Percentiles rank a stretch among this genome's conserved stretches.
Evolutionary conservation across 2,888 invertebrate genomes (phyloP).

Genomic region (Drosophila tripunctata): DNA sequence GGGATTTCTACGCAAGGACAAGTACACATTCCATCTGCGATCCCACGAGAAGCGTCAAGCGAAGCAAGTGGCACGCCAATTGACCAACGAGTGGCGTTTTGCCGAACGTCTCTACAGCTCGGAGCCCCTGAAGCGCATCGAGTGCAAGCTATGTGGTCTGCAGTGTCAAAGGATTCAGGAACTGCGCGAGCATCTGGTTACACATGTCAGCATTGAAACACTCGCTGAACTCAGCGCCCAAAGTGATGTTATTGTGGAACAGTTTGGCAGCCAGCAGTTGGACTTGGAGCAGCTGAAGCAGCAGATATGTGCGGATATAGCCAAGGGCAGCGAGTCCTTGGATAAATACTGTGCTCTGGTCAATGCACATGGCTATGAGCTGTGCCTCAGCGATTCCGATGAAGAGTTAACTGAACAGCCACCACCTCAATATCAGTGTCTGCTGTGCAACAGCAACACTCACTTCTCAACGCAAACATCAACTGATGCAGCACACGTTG

Average conservation of each 20-base stretch:
- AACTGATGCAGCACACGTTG: constrained; percentile 73
- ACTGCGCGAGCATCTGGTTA: constrained; percentile 72
- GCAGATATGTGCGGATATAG: constrained; percentile 66
- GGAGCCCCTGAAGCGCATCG: constrained; percentile 60
- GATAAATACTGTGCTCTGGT: constrained; percentile 77
- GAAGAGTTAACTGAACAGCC: constrained; percentile 58
- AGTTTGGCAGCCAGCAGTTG: constrained; percentile 32
- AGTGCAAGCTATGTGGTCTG: constrained; percentile 81
- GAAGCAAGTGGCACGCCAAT: constrained; percentile 26
- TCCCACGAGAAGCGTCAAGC: constrained; percentile 55
- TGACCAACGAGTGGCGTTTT: constrained; percentile 69
- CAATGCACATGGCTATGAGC: constrained; percentile 81
- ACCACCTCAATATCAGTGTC: constrained; percentile 69
- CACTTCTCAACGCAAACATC: constrained; percentile 76
- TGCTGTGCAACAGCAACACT: constrained; percentile 67
- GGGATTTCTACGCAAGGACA: constrained; percentile 77
- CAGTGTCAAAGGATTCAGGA: constrained; percentile 63
- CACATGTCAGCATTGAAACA: constrained; percentile 55
- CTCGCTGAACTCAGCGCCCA: constrained; percentile 40
- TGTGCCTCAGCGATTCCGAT: constrained; percentile 83
- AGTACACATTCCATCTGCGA: constrained; percentile 69
- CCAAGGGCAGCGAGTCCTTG: constrained; percentile 40
- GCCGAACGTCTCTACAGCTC: constrained; percentile 77
- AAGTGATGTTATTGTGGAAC: constrained; percentile 64
- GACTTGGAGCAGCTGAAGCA: constrained; percentile 59